A percentile compares a stretch with the other conserved stretches of the same genome.
Evolutionary conservation across 2,797 vertebrate species (phyloP).

Genomic region (Syndactyla subalaris): DNA sequence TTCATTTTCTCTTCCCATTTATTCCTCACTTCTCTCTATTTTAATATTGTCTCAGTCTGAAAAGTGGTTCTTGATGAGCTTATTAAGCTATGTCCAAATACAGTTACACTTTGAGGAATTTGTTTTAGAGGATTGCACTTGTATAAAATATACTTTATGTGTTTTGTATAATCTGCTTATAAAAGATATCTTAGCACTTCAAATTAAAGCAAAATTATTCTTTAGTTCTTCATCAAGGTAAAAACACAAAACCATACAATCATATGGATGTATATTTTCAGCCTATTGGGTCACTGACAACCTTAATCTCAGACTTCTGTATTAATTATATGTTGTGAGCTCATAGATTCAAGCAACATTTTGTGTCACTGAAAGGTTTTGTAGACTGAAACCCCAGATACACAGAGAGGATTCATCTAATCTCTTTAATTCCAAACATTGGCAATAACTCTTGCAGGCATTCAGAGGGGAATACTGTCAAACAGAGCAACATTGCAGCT

Average conservation of each 20-base stretch:
- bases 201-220: not conserved
- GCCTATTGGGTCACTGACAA: not conserved
- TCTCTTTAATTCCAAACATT: not conserved
- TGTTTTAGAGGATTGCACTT: not conserved
- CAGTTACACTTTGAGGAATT: not conserved
- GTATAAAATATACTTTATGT: not conserved
- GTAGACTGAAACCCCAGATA: not conserved
- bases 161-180: not conserved
- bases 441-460: accelerated
- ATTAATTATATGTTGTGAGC: not conserved
- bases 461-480: not conserved
- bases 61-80: not conserved
- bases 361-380: not conserved
- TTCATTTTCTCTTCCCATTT: not conserved
- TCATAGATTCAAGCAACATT: not conserved
- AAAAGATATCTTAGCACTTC: not conserved
- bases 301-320: not conserved
- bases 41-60: not conserved
- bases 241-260: not conserved
- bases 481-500: not conserved
- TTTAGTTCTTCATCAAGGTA: not conserved
- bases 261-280: not conserved
- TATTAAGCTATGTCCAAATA: not conserved
- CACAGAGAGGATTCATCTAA: not conserved
- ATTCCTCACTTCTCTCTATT: not conserved